Base-by-base conservation (phyloP, 2,888 invertebrate species). In the Argynnis bischoffii region DNA sequence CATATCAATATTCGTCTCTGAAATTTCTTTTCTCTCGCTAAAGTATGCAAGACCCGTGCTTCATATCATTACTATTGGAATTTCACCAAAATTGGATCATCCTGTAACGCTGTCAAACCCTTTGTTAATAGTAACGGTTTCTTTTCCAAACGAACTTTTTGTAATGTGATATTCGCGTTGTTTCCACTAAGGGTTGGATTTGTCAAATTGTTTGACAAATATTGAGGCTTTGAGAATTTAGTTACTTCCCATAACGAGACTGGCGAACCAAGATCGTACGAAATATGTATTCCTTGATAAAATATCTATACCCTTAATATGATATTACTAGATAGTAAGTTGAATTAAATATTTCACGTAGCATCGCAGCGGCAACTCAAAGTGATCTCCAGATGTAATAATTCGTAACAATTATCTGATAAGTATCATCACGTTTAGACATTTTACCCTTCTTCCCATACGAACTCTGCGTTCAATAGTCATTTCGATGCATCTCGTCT, bases 361-460 rank as follows among this genome's bases (percentile, higher is more conserved):
- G 41, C 31, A 11, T 50, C 55, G 46, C 41, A 65, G 68, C 63
- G 67, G 73, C n/a, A 63, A 67, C 67, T 76, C 72, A 76, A 71
- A 69, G 77, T 82, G 80, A 86, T 83, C 83, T 81, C 76, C 80
- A 85, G 84, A 85, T 84, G 85, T 80, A 83, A 70, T 71, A 75
- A 90, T 90, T 90, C 86, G 89, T 91, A 86, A 90, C 92, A 91
- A 92, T 92, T 88, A 92, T 85, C 84, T 88, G 92, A 92, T 92
- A 92, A 91, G 89, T 88, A 92, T 92, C 86, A 81, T 79, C 85
- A 81, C 81, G 80, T 79, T 81, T 1, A 50, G 47, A 16, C 41
- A 57, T 15, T 50, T 60, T 81, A 88, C 90, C 90, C 88, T 88
- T 89, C 92, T 92, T 92, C 92, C 90, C 92, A 92, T 89, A 91